These are phyloP conservation scores for Pseudopleuronectes americanus DNA, from an alignment of 2,797 vertebrate species.

Conservation along the genomic window DNA sequence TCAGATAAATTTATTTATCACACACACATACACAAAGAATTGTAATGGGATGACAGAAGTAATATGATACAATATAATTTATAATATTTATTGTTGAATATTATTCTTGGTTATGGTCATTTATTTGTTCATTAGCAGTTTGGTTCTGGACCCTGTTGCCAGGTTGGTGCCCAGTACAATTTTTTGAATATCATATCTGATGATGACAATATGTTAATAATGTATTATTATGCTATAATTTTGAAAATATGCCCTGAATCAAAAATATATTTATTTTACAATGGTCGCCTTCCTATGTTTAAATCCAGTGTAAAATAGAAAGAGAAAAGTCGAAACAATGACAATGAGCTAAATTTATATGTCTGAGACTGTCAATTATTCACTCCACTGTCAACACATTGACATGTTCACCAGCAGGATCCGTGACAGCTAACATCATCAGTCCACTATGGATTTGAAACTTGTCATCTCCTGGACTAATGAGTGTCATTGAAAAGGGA, in stretches of 20 bases:
- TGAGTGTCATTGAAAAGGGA: slow-evolving; percentile 64
- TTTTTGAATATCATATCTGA: too few species aligned
- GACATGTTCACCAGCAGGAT: slow-evolving; percentile 46
- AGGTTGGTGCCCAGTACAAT: too few species aligned
- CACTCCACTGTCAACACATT: slow-evolving; percentile 43
- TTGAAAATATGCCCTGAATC: too few species aligned
- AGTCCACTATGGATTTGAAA: slow-evolving; percentile 63
- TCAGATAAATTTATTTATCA: not conserved
- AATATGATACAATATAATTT: not conserved
- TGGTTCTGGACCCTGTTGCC: too few species aligned
- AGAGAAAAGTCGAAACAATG: too few species aligned
- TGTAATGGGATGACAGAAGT: not conserved
- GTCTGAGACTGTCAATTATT: slow-evolving; percentile 30
- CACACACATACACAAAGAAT: not conserved
- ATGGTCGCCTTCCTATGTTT: too few species aligned
- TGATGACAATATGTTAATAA: too few species aligned
- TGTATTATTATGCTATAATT: too few species aligned
- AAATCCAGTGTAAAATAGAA: too few species aligned
- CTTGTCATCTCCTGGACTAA: slow-evolving; percentile 62
- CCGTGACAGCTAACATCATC: slow-evolving; percentile 72
- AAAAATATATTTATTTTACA: too few species aligned
- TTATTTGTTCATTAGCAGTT: too few species aligned
- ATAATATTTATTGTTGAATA: not conserved
- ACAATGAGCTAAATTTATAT: not conserved
- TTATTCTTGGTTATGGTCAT: not conserved